phyloP scores from a whole-genome alignment of 2,797 vertebrate genomes.

The Pelodytes ibericus region DNA sequence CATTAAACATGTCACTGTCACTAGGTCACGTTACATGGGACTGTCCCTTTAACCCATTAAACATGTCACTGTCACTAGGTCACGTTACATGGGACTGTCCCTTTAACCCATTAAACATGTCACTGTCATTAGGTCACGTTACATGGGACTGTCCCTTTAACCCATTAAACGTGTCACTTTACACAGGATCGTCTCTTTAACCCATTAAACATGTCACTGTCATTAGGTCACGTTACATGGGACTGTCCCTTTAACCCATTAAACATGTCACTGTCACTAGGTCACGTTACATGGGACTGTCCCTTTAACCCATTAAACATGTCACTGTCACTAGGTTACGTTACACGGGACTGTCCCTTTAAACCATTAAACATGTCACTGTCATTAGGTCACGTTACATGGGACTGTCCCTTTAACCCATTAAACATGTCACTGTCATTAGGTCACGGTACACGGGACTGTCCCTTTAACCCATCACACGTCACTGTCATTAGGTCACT shows the following conservation, averaged over 20 bases:
- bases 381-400: too few species aligned
- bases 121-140: too few species aligned
- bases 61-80: too few species aligned
- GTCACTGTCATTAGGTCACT: neutral
- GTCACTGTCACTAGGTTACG: neutral
- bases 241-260: neutral
- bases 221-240: too few species aligned
- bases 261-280: neutral
- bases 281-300: too few species aligned
- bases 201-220: neutral
- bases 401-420: neutral
- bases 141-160: too few species aligned
- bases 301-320: neutral
- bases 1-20: too few species aligned
- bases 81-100: too few species aligned
- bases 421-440: neutral
- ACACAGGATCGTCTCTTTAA: neutral
- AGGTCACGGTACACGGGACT: too few species aligned
- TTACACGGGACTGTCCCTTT: neutral
- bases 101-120: too few species aligned
- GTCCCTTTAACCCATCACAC: neutral
- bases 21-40: too few species aligned
- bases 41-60: too few species aligned
- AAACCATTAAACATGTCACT: neutral
- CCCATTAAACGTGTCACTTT: neutral